Evolutionary conservation across 2,797 vertebrate genomes (phyloP).

Genomic region (Hemitrygon akajei): DNA sequence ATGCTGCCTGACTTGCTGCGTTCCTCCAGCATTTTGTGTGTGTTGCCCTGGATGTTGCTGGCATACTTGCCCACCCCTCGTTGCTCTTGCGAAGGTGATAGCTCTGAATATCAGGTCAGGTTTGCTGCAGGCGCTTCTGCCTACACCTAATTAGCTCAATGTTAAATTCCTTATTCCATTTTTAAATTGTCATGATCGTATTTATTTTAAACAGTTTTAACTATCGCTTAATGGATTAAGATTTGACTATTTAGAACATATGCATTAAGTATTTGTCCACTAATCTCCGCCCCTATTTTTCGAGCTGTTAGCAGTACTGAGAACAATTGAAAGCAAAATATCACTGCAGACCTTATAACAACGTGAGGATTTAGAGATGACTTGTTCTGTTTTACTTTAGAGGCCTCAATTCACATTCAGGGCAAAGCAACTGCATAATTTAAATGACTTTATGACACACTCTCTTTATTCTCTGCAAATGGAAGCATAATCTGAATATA

Average conservation of each 20-base stretch:
- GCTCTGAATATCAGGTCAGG: too few relatives aligned
- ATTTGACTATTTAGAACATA: neutral
- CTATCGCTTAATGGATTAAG: neutral
- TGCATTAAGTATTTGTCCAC: neutral
- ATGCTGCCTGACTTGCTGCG: too few relatives aligned
- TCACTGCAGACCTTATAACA: conserved; percentile 10
- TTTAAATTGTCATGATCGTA: neutral
- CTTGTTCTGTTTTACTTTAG: conserved; percentile 11
- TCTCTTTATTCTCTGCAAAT: conserved; percentile 32
- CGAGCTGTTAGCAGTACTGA: neutral
- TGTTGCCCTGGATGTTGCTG: too few relatives aligned
- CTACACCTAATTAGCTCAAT: neutral
- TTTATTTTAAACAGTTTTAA: neutral
- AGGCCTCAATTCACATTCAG: conserved; percentile 12
- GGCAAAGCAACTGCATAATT: conserved; percentile 24
- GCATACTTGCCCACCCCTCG: too few relatives aligned
- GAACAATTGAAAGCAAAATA: conserved; percentile 3
- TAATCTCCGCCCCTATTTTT: conserved; percentile 8
- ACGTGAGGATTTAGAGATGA: conserved; percentile 1
- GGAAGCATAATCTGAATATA: conserved; percentile 35
- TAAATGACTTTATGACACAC: conserved; percentile 32
- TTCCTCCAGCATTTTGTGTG: too few relatives aligned
- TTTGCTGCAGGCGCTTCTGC: neutral
- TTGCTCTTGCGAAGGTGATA: too few relatives aligned
- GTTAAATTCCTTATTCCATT: neutral